Evolutionary conservation across 2,797 vertebrate genomes (phyloP).

Genomic region (Acanthurus tractus): DNA sequence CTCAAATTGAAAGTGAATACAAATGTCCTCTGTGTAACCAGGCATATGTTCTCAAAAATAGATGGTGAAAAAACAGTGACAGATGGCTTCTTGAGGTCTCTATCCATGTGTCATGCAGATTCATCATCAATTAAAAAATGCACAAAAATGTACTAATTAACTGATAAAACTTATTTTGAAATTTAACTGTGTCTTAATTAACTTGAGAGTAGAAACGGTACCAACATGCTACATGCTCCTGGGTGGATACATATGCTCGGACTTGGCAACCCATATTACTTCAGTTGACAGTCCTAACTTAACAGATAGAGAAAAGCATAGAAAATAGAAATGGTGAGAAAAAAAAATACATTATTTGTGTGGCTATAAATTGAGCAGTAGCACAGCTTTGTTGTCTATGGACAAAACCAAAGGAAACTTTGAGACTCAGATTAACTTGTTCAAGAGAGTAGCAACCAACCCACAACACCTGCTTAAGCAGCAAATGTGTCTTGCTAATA

Average conservation of each 20-base stretch:
- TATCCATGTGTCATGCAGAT: not conserved
- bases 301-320: not conserved
- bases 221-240: not conserved
- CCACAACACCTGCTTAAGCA: conserved; percentile 73
- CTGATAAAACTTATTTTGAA: not conserved
- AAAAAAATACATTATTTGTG: not conserved
- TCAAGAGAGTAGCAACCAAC: conserved; percentile 59
- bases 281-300: not conserved
- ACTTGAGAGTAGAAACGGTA: not conserved
- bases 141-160: not conserved
- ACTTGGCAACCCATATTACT: not conserved
- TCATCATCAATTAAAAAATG: not conserved
- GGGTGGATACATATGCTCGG: not conserved
- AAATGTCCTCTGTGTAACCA: conserved; percentile 24
- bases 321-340: not conserved
- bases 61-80: not conserved
- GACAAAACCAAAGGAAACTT: conserved; percentile 29
- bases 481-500: conserved; percentile 75
- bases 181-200: not conserved
- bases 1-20: conserved; percentile 21
- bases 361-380: not conserved
- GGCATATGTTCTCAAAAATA: conserved; percentile 32
- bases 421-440: conserved; percentile 21
- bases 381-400: not conserved
- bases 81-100: not conserved